Percentiles rank a stretch among this genome's conserved stretches.
These are phyloP conservation scores for Saiga tatarica DNA, from an alignment of 2,113 vertebrate genomes.

Conservation along the genomic window DNA sequence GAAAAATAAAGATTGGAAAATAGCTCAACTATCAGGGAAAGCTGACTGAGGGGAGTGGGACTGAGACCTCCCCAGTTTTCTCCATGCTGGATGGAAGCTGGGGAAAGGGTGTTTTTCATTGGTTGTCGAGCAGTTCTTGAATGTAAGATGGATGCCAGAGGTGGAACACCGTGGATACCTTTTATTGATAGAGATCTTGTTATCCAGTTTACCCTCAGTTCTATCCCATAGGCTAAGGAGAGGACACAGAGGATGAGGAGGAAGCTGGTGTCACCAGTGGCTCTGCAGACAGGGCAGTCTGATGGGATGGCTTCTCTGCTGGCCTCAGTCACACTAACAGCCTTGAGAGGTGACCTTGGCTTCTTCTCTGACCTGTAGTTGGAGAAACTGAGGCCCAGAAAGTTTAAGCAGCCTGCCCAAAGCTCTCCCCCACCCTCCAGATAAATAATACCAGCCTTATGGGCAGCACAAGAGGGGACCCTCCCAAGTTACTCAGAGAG, in stretches of 20 bases:
- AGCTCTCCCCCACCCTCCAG: not conserved
- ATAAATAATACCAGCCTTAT: not conserved
- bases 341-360: too few species aligned
- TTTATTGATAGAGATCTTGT: too few species aligned
- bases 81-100: rapidly evolving
- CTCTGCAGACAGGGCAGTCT: rapidly evolving
- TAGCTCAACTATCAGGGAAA: not conserved
- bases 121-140: rapidly evolving
- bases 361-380: not conserved
- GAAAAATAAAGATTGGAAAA: not conserved
- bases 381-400: not conserved
- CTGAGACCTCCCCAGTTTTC: rapidly evolving
- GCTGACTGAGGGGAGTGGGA: rapidly evolving
- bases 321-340: not conserved
- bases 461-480: too few species aligned
- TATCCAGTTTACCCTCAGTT: not conserved
- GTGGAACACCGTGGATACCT: rapidly evolving
- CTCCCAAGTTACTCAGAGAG: rapidly evolving
- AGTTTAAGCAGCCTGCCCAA: not conserved
- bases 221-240: too few species aligned
- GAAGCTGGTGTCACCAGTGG: rapidly evolving
- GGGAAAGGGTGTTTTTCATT: not conserved
- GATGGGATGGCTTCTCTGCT: rapidly evolving
- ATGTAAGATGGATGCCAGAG: rapidly evolving
- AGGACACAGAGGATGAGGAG: not conserved